phyloP scores from a whole-genome alignment of 2,113 vertebrate species.

The Ptilonorhynchus violaceus region DNA sequence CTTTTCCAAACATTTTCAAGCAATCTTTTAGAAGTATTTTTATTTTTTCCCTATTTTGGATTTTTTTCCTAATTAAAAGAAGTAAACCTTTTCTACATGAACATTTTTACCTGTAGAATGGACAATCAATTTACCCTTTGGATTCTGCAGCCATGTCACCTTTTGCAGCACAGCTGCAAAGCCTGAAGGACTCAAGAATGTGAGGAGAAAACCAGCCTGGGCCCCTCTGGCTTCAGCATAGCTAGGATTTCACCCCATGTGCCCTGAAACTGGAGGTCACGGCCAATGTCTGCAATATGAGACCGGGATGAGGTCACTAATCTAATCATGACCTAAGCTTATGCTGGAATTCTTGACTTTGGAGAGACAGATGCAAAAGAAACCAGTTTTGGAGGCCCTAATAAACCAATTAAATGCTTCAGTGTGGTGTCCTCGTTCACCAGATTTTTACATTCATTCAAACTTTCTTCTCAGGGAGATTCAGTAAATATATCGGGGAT shows the following conservation, averaged over 20 bases:
- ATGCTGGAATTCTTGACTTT: constrained; percentile 36
- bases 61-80: neutral
- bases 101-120: neutral
- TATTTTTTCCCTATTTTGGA: fast-evolving
- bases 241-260: constrained; percentile 55
- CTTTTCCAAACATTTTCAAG: neutral
- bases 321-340: constrained; percentile 55
- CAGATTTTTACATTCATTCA: neutral
- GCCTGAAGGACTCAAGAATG: neutral
- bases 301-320: constrained; percentile 39
- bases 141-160: neutral
- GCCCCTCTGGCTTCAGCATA: constrained; percentile 30
- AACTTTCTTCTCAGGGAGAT: neutral
- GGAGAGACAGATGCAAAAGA: constrained; percentile 33
- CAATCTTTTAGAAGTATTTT: neutral
- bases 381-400: neutral
- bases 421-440: neutral
- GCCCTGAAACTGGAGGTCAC: constrained; percentile 55
- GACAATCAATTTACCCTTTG: neutral
- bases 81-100: neutral
- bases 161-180: constrained; percentile 28
- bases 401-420: neutral
- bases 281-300: constrained; percentile 52
- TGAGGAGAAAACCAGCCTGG: constrained; percentile 20
- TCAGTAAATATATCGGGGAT: neutral